Evolutionary conservation across 2,797 vertebrate species (phyloP), one percentile per base, ranked within the genome.

Genomic region (Helostoma temminkii): DNA sequence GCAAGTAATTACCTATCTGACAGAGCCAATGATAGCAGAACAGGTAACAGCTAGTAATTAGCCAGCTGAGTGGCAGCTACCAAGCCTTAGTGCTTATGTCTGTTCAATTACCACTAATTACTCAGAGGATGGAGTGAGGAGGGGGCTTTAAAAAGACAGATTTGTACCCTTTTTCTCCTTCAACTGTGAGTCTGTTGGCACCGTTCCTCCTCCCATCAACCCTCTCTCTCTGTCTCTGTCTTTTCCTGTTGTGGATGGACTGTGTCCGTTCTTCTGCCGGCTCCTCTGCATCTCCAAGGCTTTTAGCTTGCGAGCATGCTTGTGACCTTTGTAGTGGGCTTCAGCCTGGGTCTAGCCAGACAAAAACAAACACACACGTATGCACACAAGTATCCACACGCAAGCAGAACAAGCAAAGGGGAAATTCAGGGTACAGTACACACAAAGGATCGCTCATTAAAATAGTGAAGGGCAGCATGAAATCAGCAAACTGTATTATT

Each of bases 251-350:
- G 70, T 53, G 22, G 67, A 21, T 6, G 70, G 53, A 57, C 45
- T 22, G 25, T 69, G 79, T 60, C 83, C 60, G 5, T 58, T 79
- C 76, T 84, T 83, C 84, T 92, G 82, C 52, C 91, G 79, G 68
- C 63, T 91, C 85, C 91, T 96, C 88, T 95, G 93, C 36, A 90
- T 94, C 88, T 97, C 96, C 1, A 98, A 87, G 71, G 96, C 96
- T 78, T 96, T 97, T 73, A 99, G 93, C 89, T 97, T 96, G 85
- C 96, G 93, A 1, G 96, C 95, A 0, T 98, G 97, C 78, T 97
- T 99, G 92, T 98, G 97, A 78, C 97, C 97, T 93, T 97, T 97
- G 86, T 98, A 99, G 91, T 98, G 97, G 2, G 97, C 97, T 87
- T 98, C 97, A 0, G 97, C 97, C 89, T 98, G 97, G 92, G 94